Evolutionary conservation across 2,888 invertebrate species (phyloP), one percentile per base, ranked within the genome.

Genomic region (Chaitophorus viminalis): DNA sequence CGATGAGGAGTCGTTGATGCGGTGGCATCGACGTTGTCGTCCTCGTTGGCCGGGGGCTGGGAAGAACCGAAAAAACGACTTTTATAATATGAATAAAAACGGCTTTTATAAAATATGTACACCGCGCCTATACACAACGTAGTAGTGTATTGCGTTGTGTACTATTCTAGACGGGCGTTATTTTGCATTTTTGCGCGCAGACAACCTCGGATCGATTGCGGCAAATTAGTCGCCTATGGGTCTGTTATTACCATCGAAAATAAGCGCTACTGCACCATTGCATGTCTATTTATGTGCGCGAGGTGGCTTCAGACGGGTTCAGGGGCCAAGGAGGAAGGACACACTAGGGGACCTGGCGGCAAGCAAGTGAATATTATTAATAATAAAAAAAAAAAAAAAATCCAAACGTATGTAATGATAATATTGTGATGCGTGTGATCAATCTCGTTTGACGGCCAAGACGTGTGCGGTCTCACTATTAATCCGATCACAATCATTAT

Each of bases 101-200:
- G 70, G 31, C 29, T 70, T 39, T 25, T 65, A 65, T 21, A 25
- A 65, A n/a, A 29, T 21, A 5, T 65, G 65, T 8, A 65, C 1
- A 9, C n/a, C 65, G 21, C 2, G 17, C 68, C 68, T 29, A 17
- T 17, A 17, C 11, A 1, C 25, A 60, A 3, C 25, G 60, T 21
- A 14, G 11, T 14, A 5, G 9, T 9, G 46, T 36, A 6, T 36
- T 6, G 36, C 11, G n/a, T n/a, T n/a, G n/a, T 52, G 11, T 9
- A 52, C 52, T 52, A 31, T 33, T 25, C 14, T 70, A 17, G 82
- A 33, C 33, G 31, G 31, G 31, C 60, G 31, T 54, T 29, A n/a
- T 83, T 84, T 84, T 77, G 76, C 75, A 76, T 84, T 84, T 84
- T 76, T 31, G 60, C 75, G 72, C 14, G 18, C 60, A 83, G 60